Percentiles rank a stretch among this genome's conserved stretches.
Evolutionary conservation across 1,140 invertebrate species (phyloP).

Genomic region (Oscheius sp.): DNA sequence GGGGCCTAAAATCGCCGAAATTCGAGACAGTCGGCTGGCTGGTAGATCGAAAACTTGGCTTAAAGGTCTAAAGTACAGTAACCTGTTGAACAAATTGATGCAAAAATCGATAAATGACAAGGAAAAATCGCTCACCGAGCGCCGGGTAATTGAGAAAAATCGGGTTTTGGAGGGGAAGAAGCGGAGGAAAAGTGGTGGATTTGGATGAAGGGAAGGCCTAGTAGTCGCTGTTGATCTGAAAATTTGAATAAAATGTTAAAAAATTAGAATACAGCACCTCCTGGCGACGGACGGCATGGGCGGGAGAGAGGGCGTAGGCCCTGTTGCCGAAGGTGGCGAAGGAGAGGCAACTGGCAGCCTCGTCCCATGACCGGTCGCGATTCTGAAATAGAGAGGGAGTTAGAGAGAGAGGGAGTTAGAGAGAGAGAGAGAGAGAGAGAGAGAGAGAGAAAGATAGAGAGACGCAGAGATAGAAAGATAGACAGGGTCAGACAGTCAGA

Average conservation of each 20-base stretch:
- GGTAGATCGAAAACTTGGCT: no score
- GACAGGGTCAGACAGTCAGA: no score
- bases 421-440: no score
- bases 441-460: no score
- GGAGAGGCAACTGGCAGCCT: constrained; percentile 40
- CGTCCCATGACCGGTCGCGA: constrained; percentile 38
- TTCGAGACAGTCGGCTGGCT: no score
- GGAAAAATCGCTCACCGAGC: constrained; percentile 12
- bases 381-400: constrained; percentile 8
- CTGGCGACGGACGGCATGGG: constrained; percentile 14
- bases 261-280: neutral
- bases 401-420: no score
- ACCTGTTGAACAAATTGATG: no score
- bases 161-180: constrained; percentile 9
- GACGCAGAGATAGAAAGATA: no score
- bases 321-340: constrained; percentile 41
- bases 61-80: no score
- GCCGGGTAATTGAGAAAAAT: constrained; percentile 26
- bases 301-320: constrained; percentile 39
- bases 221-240: constrained; percentile 18
- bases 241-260: constrained; percentile 11
- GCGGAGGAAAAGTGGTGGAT: neutral
- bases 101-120: no score
- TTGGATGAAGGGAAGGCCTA: constrained; percentile 6
- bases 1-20: no score